Percentiles rank a stretch among this genome's conserved stretches.
These are phyloP conservation scores for Calvadosia cruxmelitensis DNA, from an alignment of 30 jellyfish, hydroid and myxozoan genomes.

Conservation along the genomic window DNA sequence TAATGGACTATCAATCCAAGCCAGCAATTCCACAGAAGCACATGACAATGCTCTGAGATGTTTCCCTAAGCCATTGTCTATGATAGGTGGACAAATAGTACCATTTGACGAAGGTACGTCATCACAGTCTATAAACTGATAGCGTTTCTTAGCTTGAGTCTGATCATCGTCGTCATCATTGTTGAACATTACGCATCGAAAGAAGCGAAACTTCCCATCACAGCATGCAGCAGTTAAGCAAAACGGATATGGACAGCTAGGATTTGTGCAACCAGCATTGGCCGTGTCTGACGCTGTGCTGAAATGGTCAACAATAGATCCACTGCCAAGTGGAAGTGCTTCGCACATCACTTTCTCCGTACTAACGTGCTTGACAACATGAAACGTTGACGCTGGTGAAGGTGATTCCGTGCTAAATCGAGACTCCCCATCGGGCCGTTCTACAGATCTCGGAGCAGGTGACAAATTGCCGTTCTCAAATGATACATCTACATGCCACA, in stretches of 20 bases:
- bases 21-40: conserved; percentile 67
- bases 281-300: conserved; percentile 55
- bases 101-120: not conserved
- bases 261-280: conserved; percentile 39
- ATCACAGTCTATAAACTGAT: not conserved
- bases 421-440: conserved; percentile 18
- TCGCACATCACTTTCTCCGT: not conserved
- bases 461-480: too few relatives aligned
- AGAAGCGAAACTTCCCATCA: conserved; percentile 27
- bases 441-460: too few relatives aligned
- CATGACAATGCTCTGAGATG: conserved; percentile 11
- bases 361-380: not conserved
- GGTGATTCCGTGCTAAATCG: conserved; percentile 9
- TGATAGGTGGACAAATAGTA: not conserved
- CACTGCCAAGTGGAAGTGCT: conserved; percentile 41
- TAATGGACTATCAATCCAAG: conserved; percentile 42
- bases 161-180: not conserved
- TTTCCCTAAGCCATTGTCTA: not conserved
- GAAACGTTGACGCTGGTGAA: not conserved
- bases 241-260: conserved; percentile 50
- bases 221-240: conserved; percentile 51
- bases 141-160: too few relatives aligned
- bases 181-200: not conserved
- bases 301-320: conserved; percentile 19
- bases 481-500: not conserved